phyloP scores from a whole-genome alignment of 2,113 vertebrate species.

The Meriones unguiculatus region DNA sequence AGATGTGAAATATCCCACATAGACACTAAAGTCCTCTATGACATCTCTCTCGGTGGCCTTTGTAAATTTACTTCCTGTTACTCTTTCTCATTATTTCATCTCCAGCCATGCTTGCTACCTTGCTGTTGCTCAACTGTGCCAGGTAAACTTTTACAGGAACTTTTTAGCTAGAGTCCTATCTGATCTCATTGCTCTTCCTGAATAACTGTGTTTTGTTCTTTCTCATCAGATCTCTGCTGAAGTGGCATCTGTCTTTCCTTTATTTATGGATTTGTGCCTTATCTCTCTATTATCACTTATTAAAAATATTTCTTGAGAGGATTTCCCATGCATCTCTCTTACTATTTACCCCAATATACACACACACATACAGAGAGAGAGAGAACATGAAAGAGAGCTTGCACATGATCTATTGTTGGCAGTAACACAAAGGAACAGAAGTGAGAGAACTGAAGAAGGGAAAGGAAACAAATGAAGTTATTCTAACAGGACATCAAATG shows the following conservation, averaged over 20 bases:
- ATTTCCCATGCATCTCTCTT: neutral
- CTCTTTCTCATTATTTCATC: slow-evolving; percentile 11
- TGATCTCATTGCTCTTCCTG: neutral
- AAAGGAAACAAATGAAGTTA: neutral
- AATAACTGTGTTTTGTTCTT: neutral
- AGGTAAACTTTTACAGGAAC: neutral
- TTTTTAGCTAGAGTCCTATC: neutral
- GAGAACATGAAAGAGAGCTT: neutral
- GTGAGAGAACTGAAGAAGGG: neutral
- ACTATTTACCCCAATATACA: neutral
- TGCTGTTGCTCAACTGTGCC: neutral
- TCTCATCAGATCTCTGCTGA: neutral
- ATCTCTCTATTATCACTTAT: neutral
- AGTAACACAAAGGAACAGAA: neutral
- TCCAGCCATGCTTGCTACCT: neutral
- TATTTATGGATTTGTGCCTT: neutral
- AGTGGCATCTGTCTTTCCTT: neutral
- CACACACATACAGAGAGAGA: neutral
- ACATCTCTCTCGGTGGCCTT: neutral
- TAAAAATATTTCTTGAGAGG: neutral
- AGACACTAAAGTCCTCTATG: neutral
- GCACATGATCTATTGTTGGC: neutral
- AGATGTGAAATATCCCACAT: neutral
- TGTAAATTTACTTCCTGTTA: neutral
- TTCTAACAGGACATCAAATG: neutral